These are phyloP conservation scores for Tapirus terrestris DNA, from an alignment of 2,113 vertebrate species.

Conservation along the genomic window DNA sequence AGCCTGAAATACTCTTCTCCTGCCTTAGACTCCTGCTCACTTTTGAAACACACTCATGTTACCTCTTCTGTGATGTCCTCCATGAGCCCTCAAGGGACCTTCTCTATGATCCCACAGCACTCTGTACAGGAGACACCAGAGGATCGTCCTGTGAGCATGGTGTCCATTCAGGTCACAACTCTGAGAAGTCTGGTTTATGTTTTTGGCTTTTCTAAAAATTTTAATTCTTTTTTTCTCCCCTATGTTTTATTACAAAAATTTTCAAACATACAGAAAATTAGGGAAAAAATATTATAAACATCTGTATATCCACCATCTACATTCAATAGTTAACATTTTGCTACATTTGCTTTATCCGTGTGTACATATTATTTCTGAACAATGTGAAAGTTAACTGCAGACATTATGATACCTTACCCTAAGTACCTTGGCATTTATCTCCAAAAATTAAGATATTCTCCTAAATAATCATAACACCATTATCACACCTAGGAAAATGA, in stretches of 20 bases:
- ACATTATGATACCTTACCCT: neutral
- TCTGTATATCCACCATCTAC: neutral
- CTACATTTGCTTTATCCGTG: neutral
- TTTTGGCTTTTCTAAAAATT: neutral
- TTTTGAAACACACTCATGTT: neutral
- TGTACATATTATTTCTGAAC: neutral
- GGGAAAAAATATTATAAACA: neutral
- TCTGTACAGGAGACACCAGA: neutral
- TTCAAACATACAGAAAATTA: neutral
- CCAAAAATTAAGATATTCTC: neutral
- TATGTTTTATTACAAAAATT: constrained; percentile 22
- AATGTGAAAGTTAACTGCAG: neutral
- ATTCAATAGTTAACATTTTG: neutral
- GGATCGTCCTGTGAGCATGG: neutral
- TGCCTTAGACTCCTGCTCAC: neutral
- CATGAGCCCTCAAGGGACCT: neutral
- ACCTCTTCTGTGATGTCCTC: neutral
- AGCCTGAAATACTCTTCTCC: neutral
- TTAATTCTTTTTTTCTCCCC: neutral
- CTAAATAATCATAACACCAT: neutral
- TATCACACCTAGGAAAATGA: neutral
- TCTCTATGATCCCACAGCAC: neutral
- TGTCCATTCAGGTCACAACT: neutral
- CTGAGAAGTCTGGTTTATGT: neutral
- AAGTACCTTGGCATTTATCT: neutral